phyloP scores from a whole-genome alignment of 2,888 invertebrate genomes.

The Zonitis immaculata region DNA sequence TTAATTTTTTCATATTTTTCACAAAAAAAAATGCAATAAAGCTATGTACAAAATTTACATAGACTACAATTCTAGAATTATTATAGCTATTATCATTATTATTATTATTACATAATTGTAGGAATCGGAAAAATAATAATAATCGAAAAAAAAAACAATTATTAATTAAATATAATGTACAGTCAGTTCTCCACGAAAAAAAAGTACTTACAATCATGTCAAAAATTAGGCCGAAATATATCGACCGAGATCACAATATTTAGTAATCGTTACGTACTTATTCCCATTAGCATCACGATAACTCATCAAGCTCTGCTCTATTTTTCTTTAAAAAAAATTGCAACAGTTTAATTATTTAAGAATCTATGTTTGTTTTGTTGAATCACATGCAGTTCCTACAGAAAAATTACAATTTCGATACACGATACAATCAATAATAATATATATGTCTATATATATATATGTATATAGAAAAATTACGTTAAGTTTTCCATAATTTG shows the following conservation, averaged over 20 bases:
- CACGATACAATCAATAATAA: not conserved
- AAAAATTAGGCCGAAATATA: slow-evolving; percentile 22
- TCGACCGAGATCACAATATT: slow-evolving; percentile 45
- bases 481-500: too few species aligned
- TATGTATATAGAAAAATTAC: too few species aligned
- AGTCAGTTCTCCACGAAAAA: slow-evolving; percentile 40
- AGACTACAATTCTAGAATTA: slow-evolving; percentile 24
- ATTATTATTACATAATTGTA: slow-evolving; percentile 38
- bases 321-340: slow-evolving; percentile 10
- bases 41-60: slow-evolving; percentile 46
- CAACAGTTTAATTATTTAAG: not conserved
- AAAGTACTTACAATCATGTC: slow-evolving; percentile 20
- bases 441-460: too few species aligned
- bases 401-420: not conserved
- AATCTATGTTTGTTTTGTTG: not conserved
- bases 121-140: slow-evolving; percentile 33
- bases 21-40: slow-evolving; percentile 38
- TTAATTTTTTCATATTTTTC: slow-evolving; percentile 9
- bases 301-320: slow-evolving; percentile 7
- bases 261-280: slow-evolving; percentile 28
- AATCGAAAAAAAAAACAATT: slow-evolving; percentile 31
- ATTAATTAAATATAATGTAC: too few species aligned
- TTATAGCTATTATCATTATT: too few species aligned
- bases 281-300: slow-evolving; percentile 36
- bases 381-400: slow-evolving; percentile 2